Percentiles rank a stretch among this genome's conserved stretches.
Evolutionary conservation across 37 sponge, comb jelly and placozoan genomes (phyloP).

Genomic region (Halichondria panicea): DNA sequence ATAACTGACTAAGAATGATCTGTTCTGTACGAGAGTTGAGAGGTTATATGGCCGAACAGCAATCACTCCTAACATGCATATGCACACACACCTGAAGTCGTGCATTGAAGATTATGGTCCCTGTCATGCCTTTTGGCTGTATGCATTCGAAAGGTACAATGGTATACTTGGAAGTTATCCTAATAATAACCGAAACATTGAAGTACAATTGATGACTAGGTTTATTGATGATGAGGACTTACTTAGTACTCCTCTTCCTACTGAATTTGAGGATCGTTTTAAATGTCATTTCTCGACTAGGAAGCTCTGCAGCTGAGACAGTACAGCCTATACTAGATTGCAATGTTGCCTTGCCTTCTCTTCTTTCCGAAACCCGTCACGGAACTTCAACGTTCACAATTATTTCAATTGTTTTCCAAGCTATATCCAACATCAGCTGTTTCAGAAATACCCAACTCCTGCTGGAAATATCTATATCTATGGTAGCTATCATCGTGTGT

Average conservation of each 20-base stretch:
- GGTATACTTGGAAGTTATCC: constrained; percentile 28
- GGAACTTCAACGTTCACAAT: too few species aligned
- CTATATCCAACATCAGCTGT: too few species aligned
- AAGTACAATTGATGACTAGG: too few species aligned
- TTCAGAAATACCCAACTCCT: too few species aligned
- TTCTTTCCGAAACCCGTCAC: too few species aligned
- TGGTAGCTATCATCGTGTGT: too few species aligned
- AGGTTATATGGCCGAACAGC: constrained; percentile 13
- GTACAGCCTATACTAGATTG: too few species aligned
- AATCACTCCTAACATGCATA: constrained; percentile 50
- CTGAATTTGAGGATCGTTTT: constrained; percentile 10
- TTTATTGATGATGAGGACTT: not conserved
- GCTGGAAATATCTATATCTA: too few species aligned
- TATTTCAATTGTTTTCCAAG: too few species aligned
- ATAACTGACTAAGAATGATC: not conserved
- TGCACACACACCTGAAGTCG: constrained; percentile 28
- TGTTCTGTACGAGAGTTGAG: constrained; percentile 23
- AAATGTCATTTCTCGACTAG: too few species aligned
- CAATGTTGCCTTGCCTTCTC: too few species aligned
- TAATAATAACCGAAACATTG: constrained; percentile 22
- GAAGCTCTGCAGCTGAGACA: too few species aligned
- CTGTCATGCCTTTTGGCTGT: constrained; percentile 30
- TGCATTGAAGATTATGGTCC: constrained; percentile 40
- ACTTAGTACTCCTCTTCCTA: not conserved
- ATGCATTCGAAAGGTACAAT: constrained; percentile 42